These are phyloP conservation scores for human DNA, from an alignment of 2,113 vertebrate genomes.

Conservation along the genomic window GRCh38 chr9:16632001-16632500, in stretches of 20 bases:
- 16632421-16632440: conserved; percentile 8
- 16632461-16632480: conserved; percentile 18
- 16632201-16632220: not conserved
- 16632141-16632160: not conserved
- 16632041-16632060: not conserved
- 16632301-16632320: not conserved
- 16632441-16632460: not conserved
- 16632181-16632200: too few species aligned
- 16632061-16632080: not conserved
- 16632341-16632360: conserved; percentile 14
- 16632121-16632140: not conserved
- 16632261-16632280: not conserved
- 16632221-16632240: not conserved
- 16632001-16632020: not conserved
- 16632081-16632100: not conserved
- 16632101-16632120: not conserved
- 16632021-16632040: not conserved
- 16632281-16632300: not conserved
- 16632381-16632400: not conserved
- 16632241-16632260: not conserved
- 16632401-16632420: not conserved
- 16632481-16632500: not conserved
- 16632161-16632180: not conserved
- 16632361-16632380: not conserved
- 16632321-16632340: not conserved